phyloP scores from a whole-genome alignment of 2,113 vertebrate genomes.

The Perognathus longimembris region DNA sequence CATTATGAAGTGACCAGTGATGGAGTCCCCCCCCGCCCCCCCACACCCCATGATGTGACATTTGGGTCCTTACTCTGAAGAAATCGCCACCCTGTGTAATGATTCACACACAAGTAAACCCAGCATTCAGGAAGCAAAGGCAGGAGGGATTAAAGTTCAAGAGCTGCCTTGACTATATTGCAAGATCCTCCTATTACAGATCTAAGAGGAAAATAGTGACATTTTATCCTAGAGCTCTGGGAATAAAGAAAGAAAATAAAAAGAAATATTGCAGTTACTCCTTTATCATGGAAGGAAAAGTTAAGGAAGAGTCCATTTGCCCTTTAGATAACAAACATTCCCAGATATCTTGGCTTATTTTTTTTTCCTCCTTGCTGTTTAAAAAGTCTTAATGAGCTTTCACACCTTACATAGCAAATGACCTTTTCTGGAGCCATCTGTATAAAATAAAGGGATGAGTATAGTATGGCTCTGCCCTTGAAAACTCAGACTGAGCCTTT shows the following conservation, averaged over 20 bases:
- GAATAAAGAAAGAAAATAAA: neutral
- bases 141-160: no score
- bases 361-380: conserved; percentile 25
- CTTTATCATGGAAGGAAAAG: conserved; percentile 33
- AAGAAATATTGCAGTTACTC: neutral
- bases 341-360: conserved; percentile 38
- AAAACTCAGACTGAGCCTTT: neutral
- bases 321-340: conserved; percentile 60
- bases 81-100: neutral
- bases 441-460: conserved; percentile 17
- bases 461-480: neutral
- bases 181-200: neutral
- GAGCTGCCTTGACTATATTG: no score
- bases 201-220: neutral
- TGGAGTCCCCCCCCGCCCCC: neutral
- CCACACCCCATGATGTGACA: neutral
- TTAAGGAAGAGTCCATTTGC: conserved; percentile 15
- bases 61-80: conserved; percentile 33
- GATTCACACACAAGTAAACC: neutral
- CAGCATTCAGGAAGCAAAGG: no score
- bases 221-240: no score
- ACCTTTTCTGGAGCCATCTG: conserved; percentile 59
- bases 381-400: conserved; percentile 69
- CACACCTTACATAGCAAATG: conserved; percentile 34
- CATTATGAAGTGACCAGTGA: neutral